Conservation (phyloP, 2,888 invertebrate genomes). For the Candidula unifasciata region DNA sequence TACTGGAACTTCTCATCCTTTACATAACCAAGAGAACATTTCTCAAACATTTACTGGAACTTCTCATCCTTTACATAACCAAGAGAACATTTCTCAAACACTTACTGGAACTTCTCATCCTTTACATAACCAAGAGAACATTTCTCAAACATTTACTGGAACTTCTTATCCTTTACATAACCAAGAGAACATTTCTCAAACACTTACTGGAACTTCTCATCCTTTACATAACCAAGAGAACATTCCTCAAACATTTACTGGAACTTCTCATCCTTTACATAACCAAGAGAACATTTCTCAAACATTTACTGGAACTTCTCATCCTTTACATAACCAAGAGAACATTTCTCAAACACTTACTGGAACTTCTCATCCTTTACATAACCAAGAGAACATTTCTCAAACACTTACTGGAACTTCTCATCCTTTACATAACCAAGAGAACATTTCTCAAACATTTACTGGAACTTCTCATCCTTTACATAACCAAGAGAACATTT, state of each 20-base stretch:
- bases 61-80: conserved; percentile 71
- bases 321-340: no score
- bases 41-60: conserved; percentile 69
- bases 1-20: conserved; percentile 74
- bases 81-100: conserved; percentile 6
- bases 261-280: conserved; percentile 72
- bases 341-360: conserved; percentile 59
- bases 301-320: conserved; percentile 73
- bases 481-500: no score
- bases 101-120: conserved; percentile 74
- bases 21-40: no score
- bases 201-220: conserved; percentile 73
- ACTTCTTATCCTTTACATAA: conserved; percentile 71
- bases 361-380: conserved; percentile 73
- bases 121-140: no score
- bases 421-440: no score
- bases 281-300: not conserved
- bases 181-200: not conserved
- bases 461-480: conserved; percentile 74
- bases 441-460: conserved; percentile 50
- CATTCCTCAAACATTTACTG: conserved; percentile 62
- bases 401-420: conserved; percentile 70
- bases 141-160: conserved; percentile 66
- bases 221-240: no score
- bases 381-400: not conserved